These are phyloP conservation scores for Allenopithecus nigroviridis DNA, from an alignment of 2,797 vertebrate genomes.

Conservation along the genomic window DNA sequence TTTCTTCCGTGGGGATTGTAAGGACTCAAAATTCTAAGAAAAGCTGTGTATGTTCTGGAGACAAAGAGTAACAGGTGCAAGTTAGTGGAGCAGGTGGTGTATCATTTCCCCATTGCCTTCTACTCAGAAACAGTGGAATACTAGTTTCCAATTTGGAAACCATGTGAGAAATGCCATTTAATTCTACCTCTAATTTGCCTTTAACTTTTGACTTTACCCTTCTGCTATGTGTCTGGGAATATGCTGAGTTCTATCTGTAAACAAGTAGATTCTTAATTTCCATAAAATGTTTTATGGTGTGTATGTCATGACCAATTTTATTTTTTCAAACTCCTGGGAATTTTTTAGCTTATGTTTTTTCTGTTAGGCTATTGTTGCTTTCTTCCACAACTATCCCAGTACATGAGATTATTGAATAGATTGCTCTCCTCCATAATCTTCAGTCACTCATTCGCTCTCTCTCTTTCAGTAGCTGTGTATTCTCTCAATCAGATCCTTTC, in stretches of 20 bases:
- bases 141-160: not conserved
- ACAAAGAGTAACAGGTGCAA: constrained; percentile 51
- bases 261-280: not conserved
- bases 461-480: not conserved
- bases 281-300: constrained; percentile 1
- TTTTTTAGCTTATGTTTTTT: not conserved
- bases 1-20: constrained; percentile 46
- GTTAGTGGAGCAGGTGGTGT: constrained; percentile 35
- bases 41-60: not conserved
- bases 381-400: not conserved
- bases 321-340: constrained; percentile 41
- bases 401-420: not conserved
- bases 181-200: not conserved
- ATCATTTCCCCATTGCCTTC: constrained; percentile 37
- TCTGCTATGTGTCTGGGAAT: not conserved
- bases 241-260: not conserved
- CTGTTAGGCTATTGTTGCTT: not conserved
- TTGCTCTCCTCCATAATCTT: not conserved
- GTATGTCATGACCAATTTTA: not conserved
- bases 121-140: not conserved
- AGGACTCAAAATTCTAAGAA: constrained; percentile 45
- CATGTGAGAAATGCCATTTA: not conserved
- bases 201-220: not conserved
- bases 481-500: not conserved
- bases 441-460: not conserved